These are phyloP conservation scores for Melanaphis sacchari DNA, from an alignment of 1,140 invertebrate species.

Conservation along the genomic window DNA sequence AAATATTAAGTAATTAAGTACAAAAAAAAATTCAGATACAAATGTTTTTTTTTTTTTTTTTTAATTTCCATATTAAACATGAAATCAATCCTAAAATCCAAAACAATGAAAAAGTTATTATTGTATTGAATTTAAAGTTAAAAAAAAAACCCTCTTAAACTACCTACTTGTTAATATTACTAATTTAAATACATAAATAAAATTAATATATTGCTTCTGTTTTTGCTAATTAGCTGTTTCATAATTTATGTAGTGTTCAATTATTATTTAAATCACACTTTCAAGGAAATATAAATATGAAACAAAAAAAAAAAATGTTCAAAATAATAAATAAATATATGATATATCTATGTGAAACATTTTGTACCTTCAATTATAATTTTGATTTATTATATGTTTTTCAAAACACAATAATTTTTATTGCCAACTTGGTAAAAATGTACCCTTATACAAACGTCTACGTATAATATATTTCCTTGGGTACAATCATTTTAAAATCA, in stretches of 20 bases:
- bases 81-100: background rate
- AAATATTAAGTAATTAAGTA: background rate
- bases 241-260: background rate
- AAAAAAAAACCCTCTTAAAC: background rate
- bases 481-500: constrained; percentile 39
- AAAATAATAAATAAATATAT: background rate
- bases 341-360: background rate
- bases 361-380: background rate
- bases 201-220: background rate
- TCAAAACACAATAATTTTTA: constrained; percentile 2
- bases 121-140: background rate
- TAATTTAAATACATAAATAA: background rate
- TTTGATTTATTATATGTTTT: constrained; percentile 21
- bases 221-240: background rate
- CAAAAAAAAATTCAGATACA: too few species aligned
- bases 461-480: constrained; percentile 35
- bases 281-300: background rate
- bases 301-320: background rate
- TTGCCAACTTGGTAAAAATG: background rate
- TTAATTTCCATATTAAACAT: background rate
- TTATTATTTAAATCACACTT: background rate
- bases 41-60: background rate
- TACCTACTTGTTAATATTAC: background rate
- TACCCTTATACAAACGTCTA: constrained; percentile 19
- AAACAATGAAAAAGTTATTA: background rate